These are phyloP conservation scores for Teleiodes luculella DNA, from an alignment of 2,888 invertebrate genomes.

Conservation along the genomic window DNA sequence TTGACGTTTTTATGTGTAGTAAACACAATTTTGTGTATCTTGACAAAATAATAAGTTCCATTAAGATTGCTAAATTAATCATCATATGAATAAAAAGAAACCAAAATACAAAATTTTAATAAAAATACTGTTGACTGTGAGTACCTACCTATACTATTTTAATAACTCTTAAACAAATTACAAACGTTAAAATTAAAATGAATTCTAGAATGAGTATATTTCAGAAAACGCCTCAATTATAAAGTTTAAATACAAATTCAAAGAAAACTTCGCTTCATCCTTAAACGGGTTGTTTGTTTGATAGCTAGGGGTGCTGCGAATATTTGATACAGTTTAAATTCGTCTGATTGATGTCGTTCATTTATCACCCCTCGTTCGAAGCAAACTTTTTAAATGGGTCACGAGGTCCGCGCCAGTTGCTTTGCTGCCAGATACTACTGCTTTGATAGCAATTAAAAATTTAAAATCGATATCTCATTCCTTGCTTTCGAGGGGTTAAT, in stretches of 20 bases:
- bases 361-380: slow-evolving; percentile 73
- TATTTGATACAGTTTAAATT: slow-evolving; percentile 74
- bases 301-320: slow-evolving; percentile 35
- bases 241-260: background rate
- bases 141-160: no score
- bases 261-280: background rate
- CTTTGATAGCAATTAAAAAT: slow-evolving; percentile 68
- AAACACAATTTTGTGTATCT: no score
- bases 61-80: no score
- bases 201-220: no score
- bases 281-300: background rate
- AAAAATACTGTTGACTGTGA: no score
- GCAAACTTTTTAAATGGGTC: slow-evolving; percentile 76
- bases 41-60: no score
- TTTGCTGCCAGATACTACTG: slow-evolving; percentile 50
- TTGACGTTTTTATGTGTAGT: no score
- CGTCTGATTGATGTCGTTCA: slow-evolving; percentile 74
- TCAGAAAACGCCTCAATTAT: no score
- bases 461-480: background rate
- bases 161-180: no score
- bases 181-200: no score
- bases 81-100: no score
- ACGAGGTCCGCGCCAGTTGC: slow-evolving; percentile 69
- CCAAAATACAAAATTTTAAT: no score
- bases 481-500: background rate